phyloP scores from a whole-genome alignment of 2,888 invertebrate genomes.

The Eurytoma adleriae region DNA sequence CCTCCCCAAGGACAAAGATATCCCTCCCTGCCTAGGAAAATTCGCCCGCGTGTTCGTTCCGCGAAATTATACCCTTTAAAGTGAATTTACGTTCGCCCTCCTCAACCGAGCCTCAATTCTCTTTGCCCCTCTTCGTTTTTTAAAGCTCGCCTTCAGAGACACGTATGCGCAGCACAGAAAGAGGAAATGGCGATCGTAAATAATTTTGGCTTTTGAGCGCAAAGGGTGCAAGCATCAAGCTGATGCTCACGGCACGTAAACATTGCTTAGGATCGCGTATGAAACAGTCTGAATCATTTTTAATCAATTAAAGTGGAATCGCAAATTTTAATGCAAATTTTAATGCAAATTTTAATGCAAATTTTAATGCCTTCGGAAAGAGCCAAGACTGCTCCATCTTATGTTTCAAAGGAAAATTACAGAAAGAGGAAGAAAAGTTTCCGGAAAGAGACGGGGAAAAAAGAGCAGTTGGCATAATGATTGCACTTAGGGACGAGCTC shows the following conservation, averaged over 20 bases:
- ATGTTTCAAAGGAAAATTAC: no score
- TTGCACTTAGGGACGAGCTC: not conserved
- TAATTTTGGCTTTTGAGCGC: not conserved
- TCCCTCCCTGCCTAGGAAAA: constrained; percentile 21
- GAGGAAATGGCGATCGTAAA: constrained; percentile 1
- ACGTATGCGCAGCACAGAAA: not conserved
- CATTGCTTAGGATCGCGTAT: no score
- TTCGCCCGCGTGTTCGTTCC: constrained; percentile 20
- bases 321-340: no score
- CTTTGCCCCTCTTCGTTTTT: not conserved
- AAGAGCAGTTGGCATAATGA: not conserved
- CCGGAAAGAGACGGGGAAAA: no score
- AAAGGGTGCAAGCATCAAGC: not conserved
- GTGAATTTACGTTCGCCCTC: constrained; percentile 32
- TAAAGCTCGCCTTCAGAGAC: not conserved
- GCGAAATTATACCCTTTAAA: constrained; percentile 31
- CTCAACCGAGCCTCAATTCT: not conserved
- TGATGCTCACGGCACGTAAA: no score
- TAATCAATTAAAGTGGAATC: no score
- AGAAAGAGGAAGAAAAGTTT: no score
- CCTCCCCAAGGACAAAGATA: constrained; percentile 38
- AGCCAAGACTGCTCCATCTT: no score
- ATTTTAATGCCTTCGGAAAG: no score
- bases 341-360: no score
- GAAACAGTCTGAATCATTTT: no score